Evolutionary conservation across 2,113 vertebrate genomes (phyloP), one percentile per base, ranked within the genome.

Genomic region (Ursus arctos): DNA sequence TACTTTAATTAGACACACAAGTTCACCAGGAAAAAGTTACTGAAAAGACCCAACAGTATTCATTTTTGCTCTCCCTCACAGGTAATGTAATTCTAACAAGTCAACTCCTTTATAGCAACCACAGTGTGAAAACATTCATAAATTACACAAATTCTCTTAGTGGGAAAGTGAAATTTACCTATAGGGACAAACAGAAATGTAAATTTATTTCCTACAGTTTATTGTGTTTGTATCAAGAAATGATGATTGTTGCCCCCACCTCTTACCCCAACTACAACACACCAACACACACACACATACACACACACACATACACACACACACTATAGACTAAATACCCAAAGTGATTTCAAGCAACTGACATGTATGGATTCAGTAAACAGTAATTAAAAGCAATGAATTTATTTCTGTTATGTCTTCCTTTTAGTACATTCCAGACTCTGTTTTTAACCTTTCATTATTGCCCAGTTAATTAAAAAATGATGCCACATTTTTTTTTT

Each of bases 391-490:
- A 18, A 92, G 9, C 36, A 85, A 53, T 90, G 43, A 24, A 94
- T 76, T 86, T 82, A 72, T 96, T 95, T 96, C 51, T 53, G 81
- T 96, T 57, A 79, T 81, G 77, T 92, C 72, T 95, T 91, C 49
- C 40, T 88, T 74, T 97, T 85, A 61, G 63, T 80, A 84, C 67
- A 67, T 89, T 90, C 28, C 57, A 95, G 91, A 81, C 28, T 80
- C 79, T 94, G 49, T 87, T 86, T 96, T 96, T 94, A 97, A 94
- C 61, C 63, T 93, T 97, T 94, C 69, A 65, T 83, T 91, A 91
- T 93, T 53, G n/a, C 36, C 88, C 65, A 71, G 57, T 96, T 95
- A 86, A 95, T 92, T 94, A 94, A 95, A 94, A 96, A 97, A 96
- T 18, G 40, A 74, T 12, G 16, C 57, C 1, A 8, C 5, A 26